Percentiles rank a stretch among this genome's conserved stretches.
These are phyloP conservation scores for Neotoxoptera formosana DNA, from an alignment of 1,140 invertebrate genomes.

Conservation along the genomic window DNA sequence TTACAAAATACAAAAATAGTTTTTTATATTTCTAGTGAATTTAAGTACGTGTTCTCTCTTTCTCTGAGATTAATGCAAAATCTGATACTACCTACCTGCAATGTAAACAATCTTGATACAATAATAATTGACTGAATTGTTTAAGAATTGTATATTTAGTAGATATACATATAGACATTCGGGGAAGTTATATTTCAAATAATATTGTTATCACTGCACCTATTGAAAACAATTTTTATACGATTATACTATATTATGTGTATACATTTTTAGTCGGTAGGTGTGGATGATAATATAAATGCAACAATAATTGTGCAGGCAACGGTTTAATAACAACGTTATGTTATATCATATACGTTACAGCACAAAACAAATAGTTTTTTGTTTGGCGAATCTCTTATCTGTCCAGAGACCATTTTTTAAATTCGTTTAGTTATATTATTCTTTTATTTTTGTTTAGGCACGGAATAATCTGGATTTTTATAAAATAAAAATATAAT, in stretches of 20 bases:
- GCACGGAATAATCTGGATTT: conserved; percentile 4
- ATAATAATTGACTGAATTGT: background rate
- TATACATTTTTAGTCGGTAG: background rate
- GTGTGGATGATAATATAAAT: background rate
- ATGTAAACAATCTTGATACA: background rate
- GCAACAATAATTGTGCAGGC: background rate
- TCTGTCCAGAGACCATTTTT: background rate
- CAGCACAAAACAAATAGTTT: background rate
- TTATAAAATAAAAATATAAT: conserved; percentile 8
- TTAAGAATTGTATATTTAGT: background rate
- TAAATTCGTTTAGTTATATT: background rate
- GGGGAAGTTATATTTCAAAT: background rate
- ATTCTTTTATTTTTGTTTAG: background rate
- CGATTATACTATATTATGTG: background rate
- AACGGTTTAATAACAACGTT: background rate
- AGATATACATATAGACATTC: background rate
- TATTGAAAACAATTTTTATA: background rate
- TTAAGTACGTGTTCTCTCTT: background rate
- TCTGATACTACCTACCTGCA: background rate
- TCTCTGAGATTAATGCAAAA: background rate
- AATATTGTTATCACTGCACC: background rate
- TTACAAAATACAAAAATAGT: background rate
- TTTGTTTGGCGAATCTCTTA: background rate
- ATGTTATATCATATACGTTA: background rate
- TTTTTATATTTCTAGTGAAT: background rate